Conservation (phyloP, 2,888 invertebrate genomes). For the Dicycla oo region DNA sequence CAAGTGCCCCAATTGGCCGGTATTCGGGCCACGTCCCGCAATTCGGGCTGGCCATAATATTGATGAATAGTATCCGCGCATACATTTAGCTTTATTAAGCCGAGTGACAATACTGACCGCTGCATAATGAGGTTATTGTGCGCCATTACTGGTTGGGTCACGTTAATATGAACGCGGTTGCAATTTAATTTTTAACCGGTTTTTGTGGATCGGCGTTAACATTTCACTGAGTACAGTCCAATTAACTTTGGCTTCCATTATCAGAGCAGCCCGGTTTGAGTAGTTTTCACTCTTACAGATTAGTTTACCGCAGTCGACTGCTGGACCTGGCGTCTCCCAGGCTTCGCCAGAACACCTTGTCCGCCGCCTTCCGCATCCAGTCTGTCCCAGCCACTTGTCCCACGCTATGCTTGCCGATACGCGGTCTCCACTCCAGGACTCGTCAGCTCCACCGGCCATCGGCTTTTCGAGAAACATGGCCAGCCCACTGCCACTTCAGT, state of each 20-base stretch:
- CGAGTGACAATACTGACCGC: constrained; percentile 48
- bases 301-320: too few relatives aligned
- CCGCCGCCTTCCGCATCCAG: too few relatives aligned
- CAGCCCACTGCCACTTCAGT: too few relatives aligned
- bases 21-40: constrained; percentile 38
- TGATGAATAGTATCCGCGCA: constrained; percentile 54
- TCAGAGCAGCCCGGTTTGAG: neutral
- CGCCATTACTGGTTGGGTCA: constrained; percentile 12
- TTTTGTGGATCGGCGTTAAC: neutral
- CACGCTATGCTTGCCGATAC: too few relatives aligned
- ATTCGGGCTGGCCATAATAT: constrained; percentile 46
- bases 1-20: constrained; percentile 33
- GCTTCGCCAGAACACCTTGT: too few relatives aligned
- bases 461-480: too few relatives aligned
- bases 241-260: constrained; percentile 21
- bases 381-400: too few relatives aligned
- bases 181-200: constrained; percentile 23
- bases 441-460: too few relatives aligned
- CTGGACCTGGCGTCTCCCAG: too few relatives aligned
- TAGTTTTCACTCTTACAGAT: neutral
- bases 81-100: constrained; percentile 53
- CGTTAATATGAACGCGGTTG: constrained; percentile 7
- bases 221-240: neutral
- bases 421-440: too few relatives aligned
- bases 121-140: constrained; percentile 51